Evolutionary conservation across 1,140 invertebrate species (phyloP).

Genomic region (Hesperophylax magnus): DNA sequence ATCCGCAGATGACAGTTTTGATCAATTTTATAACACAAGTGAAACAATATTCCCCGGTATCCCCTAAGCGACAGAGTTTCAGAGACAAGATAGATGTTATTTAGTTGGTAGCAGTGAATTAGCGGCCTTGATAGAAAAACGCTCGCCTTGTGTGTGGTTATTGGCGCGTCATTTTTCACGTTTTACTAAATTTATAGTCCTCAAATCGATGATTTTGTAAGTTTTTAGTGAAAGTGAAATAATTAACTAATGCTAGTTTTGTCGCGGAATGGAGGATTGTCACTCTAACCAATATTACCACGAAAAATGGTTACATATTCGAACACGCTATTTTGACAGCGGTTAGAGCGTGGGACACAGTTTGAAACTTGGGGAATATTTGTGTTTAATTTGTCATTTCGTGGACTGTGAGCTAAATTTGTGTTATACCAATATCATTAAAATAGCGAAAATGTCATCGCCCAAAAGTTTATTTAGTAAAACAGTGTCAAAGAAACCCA

Average conservation of each 20-base stretch:
- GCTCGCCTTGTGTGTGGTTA: conserved; percentile 36
- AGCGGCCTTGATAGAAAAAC: conserved; percentile 29
- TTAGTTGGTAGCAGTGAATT: conserved; percentile 4
- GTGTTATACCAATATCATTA: neutral
- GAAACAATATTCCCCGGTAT: too few species aligned
- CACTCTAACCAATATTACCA: conserved; percentile 40
- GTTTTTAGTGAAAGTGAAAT: conserved; percentile 1
- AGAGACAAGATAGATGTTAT: neutral
- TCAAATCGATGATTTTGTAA: conserved; percentile 12
- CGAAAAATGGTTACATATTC: conserved; percentile 35
- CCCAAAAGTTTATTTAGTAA: conserved; percentile 33
- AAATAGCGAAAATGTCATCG: conserved; percentile 29
- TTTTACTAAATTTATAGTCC: conserved; percentile 20
- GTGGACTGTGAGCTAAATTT: conserved; percentile 2
- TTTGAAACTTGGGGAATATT: conserved; percentile 47
- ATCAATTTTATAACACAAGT: too few species aligned
- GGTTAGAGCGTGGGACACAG: conserved; percentile 49
- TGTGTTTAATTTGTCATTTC: conserved; percentile 22
- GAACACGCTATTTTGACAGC: conserved; percentile 49
- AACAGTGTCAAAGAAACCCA: conserved; percentile 31
- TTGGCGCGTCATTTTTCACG: conserved; percentile 35
- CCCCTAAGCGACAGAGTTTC: too few species aligned
- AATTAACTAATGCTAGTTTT: conserved; percentile 24
- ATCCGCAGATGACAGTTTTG: too few species aligned
- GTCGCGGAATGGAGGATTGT: conserved; percentile 43